Evolutionary conservation across 2,797 vertebrate genomes (phyloP), one percentile per base, ranked within the genome.

Genomic region (Smutsia gigantea): DNA sequence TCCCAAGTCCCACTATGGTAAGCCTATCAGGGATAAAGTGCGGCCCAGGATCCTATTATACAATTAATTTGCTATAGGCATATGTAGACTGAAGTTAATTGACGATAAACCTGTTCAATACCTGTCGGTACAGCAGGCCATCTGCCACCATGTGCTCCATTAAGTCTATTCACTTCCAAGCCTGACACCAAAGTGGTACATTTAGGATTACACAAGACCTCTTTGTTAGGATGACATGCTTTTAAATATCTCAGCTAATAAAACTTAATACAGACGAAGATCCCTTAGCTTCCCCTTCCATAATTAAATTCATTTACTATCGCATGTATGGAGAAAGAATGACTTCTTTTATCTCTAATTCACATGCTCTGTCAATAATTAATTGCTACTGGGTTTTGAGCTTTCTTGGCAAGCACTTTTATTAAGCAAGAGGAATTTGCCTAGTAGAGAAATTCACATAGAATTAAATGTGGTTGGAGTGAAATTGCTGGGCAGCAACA

Each of bases 131-230:
- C 97, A 95, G 97, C 97, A 87, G 98, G 97, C 99, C 99, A 99
- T 99, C 99, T 98, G 98, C 98, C 99, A 98, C 98, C 99, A 98
- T 98, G 99, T 99, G 98, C 99, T 97, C 98, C 98, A 98, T 98
- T 98, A 98, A 98, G 98, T 97, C 95, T 57, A 94, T 98, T 98
- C 98, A 98, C 97, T 98, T 94, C 95, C 34, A 87, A 98, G 98
- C 77, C 95, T 31, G 83, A 97, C 96, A 95, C 84, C 97, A 46
- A 98, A 98, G 98, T 95, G 64, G 97, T 87, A 90, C 98, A 74
- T 98, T 97, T 97, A 96, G 98, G 98, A 98, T 98, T 98, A 98
- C 98, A 98, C 97, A 74, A 98, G 98, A 97, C 98, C 98, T 98
- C 98, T 99, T 98, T 98, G 98, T 98, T 98, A 97, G 53, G 98